Evolutionary conservation across 2,888 invertebrate species (phyloP), one percentile per base, ranked within the genome.

Genomic region (Eugnorisma glareosa): DNA sequence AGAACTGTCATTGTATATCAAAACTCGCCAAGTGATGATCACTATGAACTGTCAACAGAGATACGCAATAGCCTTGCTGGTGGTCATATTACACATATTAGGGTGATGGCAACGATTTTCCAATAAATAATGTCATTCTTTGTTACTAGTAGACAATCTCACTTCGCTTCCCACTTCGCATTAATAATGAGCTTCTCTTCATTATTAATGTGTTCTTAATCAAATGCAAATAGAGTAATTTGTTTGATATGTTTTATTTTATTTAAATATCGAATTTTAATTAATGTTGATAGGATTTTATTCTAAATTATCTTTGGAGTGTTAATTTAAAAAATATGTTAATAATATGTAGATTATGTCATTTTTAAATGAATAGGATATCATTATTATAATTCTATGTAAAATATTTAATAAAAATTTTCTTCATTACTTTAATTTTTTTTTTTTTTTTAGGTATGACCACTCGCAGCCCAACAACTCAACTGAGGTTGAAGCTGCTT

Each of bases 281-380:
- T 75, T 79, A 75, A 88, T 86, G 81, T 79, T 79, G 73, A 77
- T 75, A 64, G 75, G 75, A 83, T 82, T 77, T 77, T 73, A 59
- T 73, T 75, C 24, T 61, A 71, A 78, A 79, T 81, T 67, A 74
- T 75, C 37, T 70, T 43, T 68, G 2, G 66, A 71, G 70, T 83
- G 59, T 70, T 82, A 67, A 82, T 78, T 69, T 24, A 45, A 69
- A 67, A 80, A 73, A 82, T 59, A 86, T 86, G 77, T 66, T 74
- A 75, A 86, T 75, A 21, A 7, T 69, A 81, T 75, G 43, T 59
- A 68, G 63, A 81, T 83, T 69, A 67, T 64, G 61, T 57, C 21
- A 54, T 61, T 63, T 67, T 64, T 5, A 1, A 48, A 73, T 68
- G 7, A 54, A 40, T 48, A 28, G 13, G 35, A 71, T 64, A 70